Percentiles rank a stretch among this genome's conserved stretches.
Conservation (phyloP, 2,888 invertebrate genomes). For the Apamea sordens region DNA sequence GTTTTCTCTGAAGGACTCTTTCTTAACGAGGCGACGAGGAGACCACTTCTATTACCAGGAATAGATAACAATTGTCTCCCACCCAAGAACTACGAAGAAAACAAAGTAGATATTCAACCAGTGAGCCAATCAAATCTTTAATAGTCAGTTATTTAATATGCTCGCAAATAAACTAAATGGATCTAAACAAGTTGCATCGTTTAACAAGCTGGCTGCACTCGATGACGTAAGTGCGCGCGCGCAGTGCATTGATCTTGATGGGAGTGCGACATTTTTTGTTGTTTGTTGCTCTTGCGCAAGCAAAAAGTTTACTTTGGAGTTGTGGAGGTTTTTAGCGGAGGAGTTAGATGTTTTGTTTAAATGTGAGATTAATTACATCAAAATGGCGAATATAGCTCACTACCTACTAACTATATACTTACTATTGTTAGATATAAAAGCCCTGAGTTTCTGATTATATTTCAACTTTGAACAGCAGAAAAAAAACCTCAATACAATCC, state of each 20-base stretch:
- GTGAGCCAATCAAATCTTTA: constrained; percentile 41
- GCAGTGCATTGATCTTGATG: constrained; percentile 65
- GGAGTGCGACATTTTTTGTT: constrained; percentile 51
- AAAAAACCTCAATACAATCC: background rate
- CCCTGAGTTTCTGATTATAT: background rate
- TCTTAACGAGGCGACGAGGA: background rate
- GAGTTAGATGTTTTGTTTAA: background rate
- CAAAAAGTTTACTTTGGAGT: constrained; percentile 24
- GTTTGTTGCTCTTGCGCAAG: constrained; percentile 47
- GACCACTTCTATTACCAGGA: background rate
- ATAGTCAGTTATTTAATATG: constrained; percentile 41
- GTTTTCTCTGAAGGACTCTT: background rate
- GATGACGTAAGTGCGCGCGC: constrained; percentile 55
- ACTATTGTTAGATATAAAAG: background rate
- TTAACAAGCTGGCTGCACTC: constrained; percentile 51
- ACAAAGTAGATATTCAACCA: constrained; percentile 4
- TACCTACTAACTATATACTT: background rate
- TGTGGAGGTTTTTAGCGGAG: constrained; percentile 14
- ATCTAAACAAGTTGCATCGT: constrained; percentile 52
- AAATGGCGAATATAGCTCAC: background rate
- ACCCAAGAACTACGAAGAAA: constrained; percentile 11
- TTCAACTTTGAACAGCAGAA: background rate
- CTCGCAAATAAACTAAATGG: constrained; percentile 40
- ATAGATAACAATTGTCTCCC: background rate
- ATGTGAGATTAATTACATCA: background rate